Evolutionary conservation across 2,113 vertebrate genomes (phyloP).

Genomic region (Polyodon spathula): DNA sequence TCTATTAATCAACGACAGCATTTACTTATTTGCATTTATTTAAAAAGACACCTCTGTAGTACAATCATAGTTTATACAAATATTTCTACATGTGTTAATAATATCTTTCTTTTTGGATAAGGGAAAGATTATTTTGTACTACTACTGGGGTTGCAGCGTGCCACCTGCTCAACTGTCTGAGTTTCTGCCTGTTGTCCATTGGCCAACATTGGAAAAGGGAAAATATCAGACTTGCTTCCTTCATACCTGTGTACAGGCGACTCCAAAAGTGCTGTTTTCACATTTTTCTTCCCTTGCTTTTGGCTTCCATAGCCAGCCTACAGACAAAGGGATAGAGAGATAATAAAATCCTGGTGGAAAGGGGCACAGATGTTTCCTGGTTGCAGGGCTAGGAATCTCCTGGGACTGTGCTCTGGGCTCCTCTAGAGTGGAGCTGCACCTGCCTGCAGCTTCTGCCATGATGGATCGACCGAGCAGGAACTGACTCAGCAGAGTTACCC

Average conservation of each 20-base stretch:
- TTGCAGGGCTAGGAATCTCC: conserved; percentile 34
- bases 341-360: conserved; percentile 50
- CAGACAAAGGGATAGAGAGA: conserved; percentile 54
- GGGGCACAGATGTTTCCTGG: conserved; percentile 63
- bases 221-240: conserved; percentile 31
- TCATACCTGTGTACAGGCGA: conserved; percentile 48
- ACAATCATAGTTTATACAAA: too few species aligned
- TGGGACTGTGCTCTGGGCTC: conserved; percentile 36
- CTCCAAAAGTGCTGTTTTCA: conserved; percentile 67
- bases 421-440: conserved; percentile 53
- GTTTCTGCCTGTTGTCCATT: too few species aligned
- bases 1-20: too few species aligned
- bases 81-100: too few species aligned
- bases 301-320: conserved; percentile 38
- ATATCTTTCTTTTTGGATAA: too few species aligned
- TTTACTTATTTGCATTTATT: too few species aligned
- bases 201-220: conserved; percentile 22
- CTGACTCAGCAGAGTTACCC: conserved; percentile 68
- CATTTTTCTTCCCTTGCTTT: conserved; percentile 50
- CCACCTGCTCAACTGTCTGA: too few species aligned
- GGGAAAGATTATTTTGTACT: too few species aligned
- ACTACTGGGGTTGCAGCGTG: too few species aligned
- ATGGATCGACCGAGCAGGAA: conserved; percentile 70
- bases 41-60: too few species aligned
- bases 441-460: conserved; percentile 60